Conservation (phyloP, 2,797 vertebrate genomes). For the Microctenopoma stevenorrisi region DNA sequence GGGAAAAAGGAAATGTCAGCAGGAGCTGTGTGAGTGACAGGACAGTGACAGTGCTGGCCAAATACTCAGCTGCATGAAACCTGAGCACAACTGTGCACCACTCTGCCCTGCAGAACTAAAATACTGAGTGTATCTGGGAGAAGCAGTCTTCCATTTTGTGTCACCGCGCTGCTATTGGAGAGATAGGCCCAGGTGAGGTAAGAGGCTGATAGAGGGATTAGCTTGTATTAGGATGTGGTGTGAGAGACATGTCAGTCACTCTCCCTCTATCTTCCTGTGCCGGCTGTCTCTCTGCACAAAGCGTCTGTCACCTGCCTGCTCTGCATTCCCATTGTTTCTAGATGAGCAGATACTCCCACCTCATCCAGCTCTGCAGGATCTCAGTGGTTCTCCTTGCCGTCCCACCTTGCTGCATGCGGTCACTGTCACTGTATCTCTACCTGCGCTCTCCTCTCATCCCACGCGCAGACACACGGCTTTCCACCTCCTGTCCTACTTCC, state of each 20-base stretch:
- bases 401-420: conserved; percentile 36
- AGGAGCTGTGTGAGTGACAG: conserved; percentile 44
- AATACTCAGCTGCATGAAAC: conserved; percentile 28
- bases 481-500: conserved; percentile 77
- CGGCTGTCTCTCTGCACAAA: conserved; percentile 40
- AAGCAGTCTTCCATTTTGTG: conserved; percentile 66
- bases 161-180: conserved; percentile 20
- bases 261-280: conserved; percentile 39
- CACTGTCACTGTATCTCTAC: conserved; percentile 12
- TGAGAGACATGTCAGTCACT: conserved; percentile 47
- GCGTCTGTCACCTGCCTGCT: conserved; percentile 55
- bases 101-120: conserved; percentile 16
- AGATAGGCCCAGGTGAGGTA: conserved; percentile 60
- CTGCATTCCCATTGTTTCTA: conserved; percentile 47
- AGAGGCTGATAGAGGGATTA: conserved; percentile 72
- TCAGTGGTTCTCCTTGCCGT: conserved; percentile 34
- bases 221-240: conserved; percentile 62
- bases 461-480: conserved; percentile 37
- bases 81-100: background rate
- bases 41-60: conserved; percentile 40
- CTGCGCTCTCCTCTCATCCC: conserved; percentile 10
- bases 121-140: conserved; percentile 24
- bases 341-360: conserved; percentile 24
- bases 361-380: conserved; percentile 41
- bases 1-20: conserved; percentile 49